Evolutionary conservation across 1,140 invertebrate genomes (phyloP), one percentile per base, ranked within the genome.

Genomic region (Battus philenor): DNA sequence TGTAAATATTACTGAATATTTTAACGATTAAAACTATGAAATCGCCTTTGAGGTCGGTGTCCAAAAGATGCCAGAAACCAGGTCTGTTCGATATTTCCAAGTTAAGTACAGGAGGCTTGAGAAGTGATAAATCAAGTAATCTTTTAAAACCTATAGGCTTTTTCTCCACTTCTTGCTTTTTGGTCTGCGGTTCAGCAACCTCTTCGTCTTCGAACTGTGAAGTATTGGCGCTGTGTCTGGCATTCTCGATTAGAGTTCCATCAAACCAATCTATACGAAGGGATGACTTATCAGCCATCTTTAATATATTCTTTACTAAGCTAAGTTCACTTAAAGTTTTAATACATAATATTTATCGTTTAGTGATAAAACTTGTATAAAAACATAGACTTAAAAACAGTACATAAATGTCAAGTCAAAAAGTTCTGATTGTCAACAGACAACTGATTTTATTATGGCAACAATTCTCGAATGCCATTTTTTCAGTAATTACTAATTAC

Each of bases 241-340:
- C 49, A 36, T 80, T 65, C 62, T 81, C 74, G 32, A 70, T 70
- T 15, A 77, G 44, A 16, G 72, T 75, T 6, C 80, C 80, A 56
- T 84, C 80, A 48, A 84, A 84, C 80, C 80, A 84, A 46, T 84
- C 80, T 59, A 84, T 84, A 4, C 74, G 62, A 33, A 80, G 44
- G 9, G 75, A 71, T 17, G 57, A 44, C 54, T 76, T 76, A 26
- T 52, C 72, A n/a, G 13, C 69, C 61, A 47, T 44, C 31, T 59
- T 66, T 68, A n/a, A n/a, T n/a, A n/a, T n/a, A n/a, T n/a, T n/a
- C n/a, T n/a, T n/a, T n/a, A n/a, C n/a, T n/a, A n/a, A n/a, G n/a
- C n/a, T n/a, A n/a, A n/a, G n/a, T n/a, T n/a, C n/a, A n/a, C n/a
- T n/a, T n/a, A n/a, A n/a, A n/a, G n/a, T n/a, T n/a, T n/a, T n/a